Evolutionary conservation across 1,140 invertebrate species (phyloP), one percentile per base, ranked within the genome.

Genomic region (Protaetia brevitarsis): DNA sequence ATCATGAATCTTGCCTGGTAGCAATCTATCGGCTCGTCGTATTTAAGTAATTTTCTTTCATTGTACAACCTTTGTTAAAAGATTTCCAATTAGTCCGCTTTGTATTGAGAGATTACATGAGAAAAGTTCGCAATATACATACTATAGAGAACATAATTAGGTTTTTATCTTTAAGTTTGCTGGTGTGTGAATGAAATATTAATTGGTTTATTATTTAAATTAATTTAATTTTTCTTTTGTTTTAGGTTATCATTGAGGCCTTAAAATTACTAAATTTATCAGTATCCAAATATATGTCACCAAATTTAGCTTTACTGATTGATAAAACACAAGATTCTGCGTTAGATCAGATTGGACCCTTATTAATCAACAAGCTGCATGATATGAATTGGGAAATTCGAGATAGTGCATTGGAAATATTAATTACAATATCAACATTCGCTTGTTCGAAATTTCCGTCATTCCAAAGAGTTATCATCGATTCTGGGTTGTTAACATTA

Each of bases 311-410:
- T 1, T 70, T 92, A 11, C 76, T 92, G 0, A 79, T 89, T 13
- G 87, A 91, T 67, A 83, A 83, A 16, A 73, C 83, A 5, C 78
- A 85, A 11, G 87, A 88, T 10, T 85, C 85, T 1, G 78, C 85
- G 0, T 83, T 90, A 72, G 81, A 83, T 65, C 82, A 85, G 34
- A 77, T 92, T 0, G 88, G 87, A 0, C 79, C 83, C 36, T 84
- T 88, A 0, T 81, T 93, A 0, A 85, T 84, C 4, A 84, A 84
- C 74, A 87, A 89, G 72, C 79, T 91, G 72, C 85, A 89, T 45
- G 88, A 91, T 73, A 73, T 81, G 7, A 81, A 85, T 31, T 92
- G 90, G 90, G 89, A 91, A 75, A 84, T 93, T 6, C 81, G 88
- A 41, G 89, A 92, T 68, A 88, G 85, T 2, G 87, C 88, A 0